Base-by-base conservation (phyloP, 2,888 invertebrate genomes). In the Aporophyla nigra region DNA sequence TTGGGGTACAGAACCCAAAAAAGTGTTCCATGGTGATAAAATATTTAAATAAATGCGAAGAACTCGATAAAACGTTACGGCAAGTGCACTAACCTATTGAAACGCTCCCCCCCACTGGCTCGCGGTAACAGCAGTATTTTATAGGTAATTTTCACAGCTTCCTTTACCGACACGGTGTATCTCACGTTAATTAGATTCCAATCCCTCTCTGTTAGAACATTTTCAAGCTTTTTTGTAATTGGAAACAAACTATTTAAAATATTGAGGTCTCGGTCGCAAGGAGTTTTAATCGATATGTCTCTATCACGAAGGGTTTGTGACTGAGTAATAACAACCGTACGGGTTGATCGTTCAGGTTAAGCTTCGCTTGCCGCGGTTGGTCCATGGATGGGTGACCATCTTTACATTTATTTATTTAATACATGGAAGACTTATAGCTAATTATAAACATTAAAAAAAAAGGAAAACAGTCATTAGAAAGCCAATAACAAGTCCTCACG, bases 181-280 rank as follows among this genome's bases (percentile, higher is more conserved):
- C 66, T 75, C 61, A 62, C 10, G 19, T 62, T 84, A 80, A 86
- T 88, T 82, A 86, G 66, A 82, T 83, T 67, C 61, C 58, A 40
- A 82, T 78, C 72, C 65, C 14, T 33, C 65, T 24, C n/a, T 51
- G 56, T 56, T n/a, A 54, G 5, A 54, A 63, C 33, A n/a, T 10
- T 24, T 78, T 49, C 46, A 27, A 61, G 14, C 1, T 59, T 62
- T 61, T 74, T 84, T 53, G 33, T 58, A 12, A 70, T 65, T 62
- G 51, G 4, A 2, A 24, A 56, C 4, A 2, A 24, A 16, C 9
- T 63, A 59, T 49, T 19, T 58, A 2, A 46, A 14, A 56, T n/a
- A 14, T 16, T 12, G 7, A 46, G 53, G 68, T 24, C 1, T 40
- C 1, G 16, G 21, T 24, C 6, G 16, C 27, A 9, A 12, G n/a